Base-by-base conservation (phyloP, 2,113 vertebrate genomes). In the Eretmochelys imbricata region DNA sequence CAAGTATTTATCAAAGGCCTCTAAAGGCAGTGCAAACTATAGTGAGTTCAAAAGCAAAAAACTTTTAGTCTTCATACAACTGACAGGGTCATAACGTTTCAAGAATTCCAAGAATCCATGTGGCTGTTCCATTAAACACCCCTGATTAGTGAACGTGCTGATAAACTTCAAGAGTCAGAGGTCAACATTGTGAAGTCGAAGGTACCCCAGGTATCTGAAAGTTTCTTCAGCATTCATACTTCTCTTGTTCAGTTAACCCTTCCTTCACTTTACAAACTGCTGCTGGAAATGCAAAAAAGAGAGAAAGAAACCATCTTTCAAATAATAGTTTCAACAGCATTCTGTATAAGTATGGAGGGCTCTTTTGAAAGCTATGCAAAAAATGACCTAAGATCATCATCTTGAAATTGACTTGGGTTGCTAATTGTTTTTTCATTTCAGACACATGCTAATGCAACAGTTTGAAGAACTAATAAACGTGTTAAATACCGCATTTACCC, bases 111-210 rank as follows among this genome's bases (percentile, higher is more conserved):
- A 97, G 97, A 97, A 98, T 98, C 96, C 13, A 1, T 97, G 96
- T 93, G 97, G 96, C 97, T 96, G 96, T 97, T 97, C 96, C 97
- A 97, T 97, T 97, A 98, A 98, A 98, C 97, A 97, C 96, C 97
- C 95, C 97, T 97, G 97, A 97, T 98, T 98, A 98, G 97, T 96
- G 96, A 98, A 97, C 1, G 82, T 95, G 97, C 97, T 97, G 97
- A 98, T 98, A 98, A 98, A 98, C 97, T 95, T 89, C 6, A 4
- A 85, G 90, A 94, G 97, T 94, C 97, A 97, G 96, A 97, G 97
- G 97, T 98, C 97, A 97, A n/a, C 93, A 12, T 4, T 91, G 83
- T 86, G 96, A 94, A 97, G 95, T 87, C 7, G 19, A 97, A 97
- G 97, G 96, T 98, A 97, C 96, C 96, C 91, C 95, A 98, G 97